phyloP scores from a whole-genome alignment of 2,888 invertebrate genomes.

The Drosophila subsilvestris region DNA sequence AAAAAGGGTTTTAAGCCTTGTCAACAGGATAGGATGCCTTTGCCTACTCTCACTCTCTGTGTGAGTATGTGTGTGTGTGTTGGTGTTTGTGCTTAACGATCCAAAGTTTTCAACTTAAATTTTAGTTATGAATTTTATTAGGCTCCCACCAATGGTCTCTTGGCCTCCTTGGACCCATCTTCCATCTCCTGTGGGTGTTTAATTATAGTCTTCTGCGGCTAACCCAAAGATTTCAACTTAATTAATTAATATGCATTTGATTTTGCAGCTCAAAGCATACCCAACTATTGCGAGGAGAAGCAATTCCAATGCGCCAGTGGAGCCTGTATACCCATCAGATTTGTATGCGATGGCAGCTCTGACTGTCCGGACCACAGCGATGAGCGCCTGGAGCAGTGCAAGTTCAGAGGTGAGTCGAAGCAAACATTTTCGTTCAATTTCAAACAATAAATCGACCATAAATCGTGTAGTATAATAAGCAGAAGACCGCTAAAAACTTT shows the following conservation, averaged over 20 bases:
- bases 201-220: slow-evolving; percentile 47
- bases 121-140: slow-evolving; percentile 79
- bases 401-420: slow-evolving; percentile 85
- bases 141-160: slow-evolving; percentile 23
- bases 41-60: slow-evolving; percentile 20
- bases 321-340: slow-evolving; percentile 90
- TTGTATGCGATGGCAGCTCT: slow-evolving; percentile 91
- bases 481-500: not conserved
- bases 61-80: slow-evolving; percentile 2
- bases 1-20: slow-evolving; percentile 72
- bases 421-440: not conserved
- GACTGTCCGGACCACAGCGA: slow-evolving; percentile 94
- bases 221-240: slow-evolving; percentile 59
- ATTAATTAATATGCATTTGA: slow-evolving; percentile 74
- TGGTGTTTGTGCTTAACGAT: slow-evolving; percentile 60
- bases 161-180: slow-evolving; percentile 4
- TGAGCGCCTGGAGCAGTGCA: slow-evolving; percentile 89
- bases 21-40: slow-evolving; percentile 55
- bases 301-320: slow-evolving; percentile 91
- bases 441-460: not conserved
- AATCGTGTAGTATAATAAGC: not conserved
- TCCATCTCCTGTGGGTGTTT: slow-evolving; percentile 33
- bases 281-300: slow-evolving; percentile 84
- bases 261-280: slow-evolving; percentile 76
- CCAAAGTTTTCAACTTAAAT: slow-evolving; percentile 77